Evolutionary conservation across 1,140 invertebrate genomes (phyloP), one percentile per base, ranked within the genome.

Genomic region (Gerris buenoi): DNA sequence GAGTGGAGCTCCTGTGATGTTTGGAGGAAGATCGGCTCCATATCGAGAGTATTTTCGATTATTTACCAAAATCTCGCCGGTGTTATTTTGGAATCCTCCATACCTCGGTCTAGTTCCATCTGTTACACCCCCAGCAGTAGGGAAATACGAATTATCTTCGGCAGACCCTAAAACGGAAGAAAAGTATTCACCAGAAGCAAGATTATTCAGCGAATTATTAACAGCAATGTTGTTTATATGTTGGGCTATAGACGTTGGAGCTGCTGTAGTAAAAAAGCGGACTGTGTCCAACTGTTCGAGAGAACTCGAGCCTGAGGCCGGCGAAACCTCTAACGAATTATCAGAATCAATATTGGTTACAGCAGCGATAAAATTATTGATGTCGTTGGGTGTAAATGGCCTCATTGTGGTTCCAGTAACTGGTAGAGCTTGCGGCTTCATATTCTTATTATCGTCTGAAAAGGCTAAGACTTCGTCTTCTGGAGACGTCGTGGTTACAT

Each of bases 391-490:
- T 46, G 33, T 46, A 46, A 46, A 46, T 10, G 33, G 33, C 33
- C 33, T 46, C 5, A 46, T 46, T 10, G 33, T 46, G 18, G 33
- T 46, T 46, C 5, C 33, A 46, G 33, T 46, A 10, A 46, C 33
- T 10, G 33, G 33, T 18, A 46, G 18, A 10, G 33, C 33, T 46
- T 46, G 33, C 18, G 33, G 33, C 18, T 46, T 46, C 18, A 18
- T 46, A 18, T 46, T 33, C 33, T 59, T 62, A 22, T 74, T 77
- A 13, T 82, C 86, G 68, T 89, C 88, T 1, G 87, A 89, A 74
- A 87, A 90, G 66, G 87, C 87, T 29, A 89, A 73, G 13, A 89
- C 84, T 77, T 89, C 88, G 67, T 87, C 86, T 22, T 69, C 71
- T 5, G 66, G 25, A 23, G 65, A 63, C 10, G 68, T 66, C n/a